Evolutionary conservation across 2,113 vertebrate species (phyloP).

Genomic region (Albula glossodonta): DNA sequence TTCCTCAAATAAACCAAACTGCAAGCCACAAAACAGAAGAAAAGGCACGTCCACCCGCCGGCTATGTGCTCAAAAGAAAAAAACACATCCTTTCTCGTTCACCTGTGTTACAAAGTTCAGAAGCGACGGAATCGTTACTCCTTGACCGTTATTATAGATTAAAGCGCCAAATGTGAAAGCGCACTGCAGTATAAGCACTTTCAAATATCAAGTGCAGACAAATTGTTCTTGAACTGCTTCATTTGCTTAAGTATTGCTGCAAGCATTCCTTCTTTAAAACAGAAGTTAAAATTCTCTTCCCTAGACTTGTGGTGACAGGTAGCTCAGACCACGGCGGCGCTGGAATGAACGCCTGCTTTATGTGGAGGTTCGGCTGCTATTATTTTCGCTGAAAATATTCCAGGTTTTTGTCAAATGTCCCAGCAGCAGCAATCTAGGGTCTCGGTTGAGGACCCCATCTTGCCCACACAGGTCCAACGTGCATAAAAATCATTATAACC

Average conservation of each 20-base stretch:
- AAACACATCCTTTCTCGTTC: background rate
- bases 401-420: conserved; percentile 18
- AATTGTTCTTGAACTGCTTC: background rate
- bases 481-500: background rate
- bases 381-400: background rate
- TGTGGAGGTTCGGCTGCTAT: background rate
- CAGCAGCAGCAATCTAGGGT: conserved; percentile 4
- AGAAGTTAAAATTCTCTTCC: conserved; percentile 9
- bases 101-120: conserved; percentile 7
- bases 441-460: background rate
- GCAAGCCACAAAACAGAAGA: conserved; percentile 1
- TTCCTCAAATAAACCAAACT: background rate
- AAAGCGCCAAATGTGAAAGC: background rate
- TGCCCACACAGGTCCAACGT: background rate
- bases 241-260: background rate
- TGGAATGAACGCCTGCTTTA: background rate
- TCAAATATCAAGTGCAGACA: background rate
- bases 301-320: conserved; percentile 14
- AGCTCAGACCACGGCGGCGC: background rate
- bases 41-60: conserved; percentile 8
- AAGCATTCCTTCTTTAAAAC: conserved; percentile 2
- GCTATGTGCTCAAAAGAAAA: conserved; percentile 8
- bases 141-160: conserved; percentile 1
- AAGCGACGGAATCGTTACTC: conserved; percentile 14
- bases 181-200: background rate